Conservation (phyloP, 30 jellyfish, hydroid and myxozoan species). For the Clytia hemisphaerica region DNA sequence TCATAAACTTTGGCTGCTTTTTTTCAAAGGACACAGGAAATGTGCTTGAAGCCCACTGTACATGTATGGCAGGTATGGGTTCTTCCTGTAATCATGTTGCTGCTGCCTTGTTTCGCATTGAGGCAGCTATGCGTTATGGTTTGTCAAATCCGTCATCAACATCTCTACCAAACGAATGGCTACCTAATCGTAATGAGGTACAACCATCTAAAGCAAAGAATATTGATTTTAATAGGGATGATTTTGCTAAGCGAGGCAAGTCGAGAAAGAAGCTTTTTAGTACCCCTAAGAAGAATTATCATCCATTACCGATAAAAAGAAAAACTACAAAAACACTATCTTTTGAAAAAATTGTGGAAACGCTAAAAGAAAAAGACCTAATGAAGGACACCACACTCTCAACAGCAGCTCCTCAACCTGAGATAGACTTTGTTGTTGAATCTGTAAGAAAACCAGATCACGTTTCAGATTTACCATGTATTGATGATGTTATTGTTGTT, state of each 20-base stretch:
- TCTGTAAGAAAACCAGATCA: too few species aligned
- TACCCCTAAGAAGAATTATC: constrained; percentile 21
- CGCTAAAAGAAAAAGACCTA: too few species aligned
- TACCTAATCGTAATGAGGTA: constrained; percentile 20
- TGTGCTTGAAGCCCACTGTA: constrained; percentile 16
- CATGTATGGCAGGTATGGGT: constrained; percentile 52
- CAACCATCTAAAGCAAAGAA: constrained; percentile 8
- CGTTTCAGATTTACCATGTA: too few species aligned
- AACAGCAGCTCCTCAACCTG: too few species aligned
- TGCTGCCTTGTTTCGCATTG: constrained; percentile 31
- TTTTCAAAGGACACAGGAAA: constrained; percentile 24
- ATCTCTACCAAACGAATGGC: constrained; percentile 24
- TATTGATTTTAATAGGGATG: constrained; percentile 15
- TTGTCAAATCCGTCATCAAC: constrained; percentile 40
- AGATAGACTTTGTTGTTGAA: too few species aligned
- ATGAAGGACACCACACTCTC: too few species aligned
- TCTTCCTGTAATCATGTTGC: constrained; percentile 48
- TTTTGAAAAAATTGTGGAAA: too few species aligned
- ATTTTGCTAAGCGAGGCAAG: constrained; percentile 34
- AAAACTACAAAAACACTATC: too few species aligned
- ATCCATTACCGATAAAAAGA: too few species aligned
- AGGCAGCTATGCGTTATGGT: constrained; percentile 35
- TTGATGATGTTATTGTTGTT: too few species aligned
- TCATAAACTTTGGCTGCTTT: constrained; percentile 47
- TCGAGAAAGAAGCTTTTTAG: not conserved